Evolutionary conservation across 2,113 vertebrate genomes (phyloP), one percentile per base, ranked within the genome.

Genomic region (Caranx ignobilis): DNA sequence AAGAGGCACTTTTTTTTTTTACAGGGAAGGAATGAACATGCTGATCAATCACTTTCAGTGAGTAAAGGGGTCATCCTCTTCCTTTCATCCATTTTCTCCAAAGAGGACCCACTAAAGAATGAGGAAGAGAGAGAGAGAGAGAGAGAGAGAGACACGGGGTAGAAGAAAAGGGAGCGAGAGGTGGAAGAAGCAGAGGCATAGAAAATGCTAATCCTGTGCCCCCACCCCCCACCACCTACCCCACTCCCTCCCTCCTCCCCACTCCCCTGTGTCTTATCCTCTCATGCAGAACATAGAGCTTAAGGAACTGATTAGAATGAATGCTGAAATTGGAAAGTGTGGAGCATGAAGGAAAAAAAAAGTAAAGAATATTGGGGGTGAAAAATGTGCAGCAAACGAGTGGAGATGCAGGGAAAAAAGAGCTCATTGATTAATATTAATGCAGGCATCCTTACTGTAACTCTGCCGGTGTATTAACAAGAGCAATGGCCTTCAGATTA

Each of bases 281-380:
- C 90, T 94, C 90, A 90, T 86, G 92, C 91, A 90, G 88, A 91
- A 92, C 92, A 90, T 64, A 83, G 84, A 88, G 92, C 89, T 94
- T 93, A 94, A 93, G 86, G 84, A 90, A 93, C 89, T 92, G 92
- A 95, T 93, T 94, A 93, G 87, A 93, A 93, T 92, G 87, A 87
- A 87, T 90, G 87, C 90, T 84, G 87, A 91, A 94, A 93, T 87
- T 94, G 90, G 86, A 93, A 94, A 92, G 90, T 88, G 77, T 88
- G 88, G 89, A 69, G 86, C 83, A 88, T 85, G 87, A 83, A 84
- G 70, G 68, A 81, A 85, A 76, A 86, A 26, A 81, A 86, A 85
- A 88, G 83, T 79, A 45, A 86, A 85, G 84, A 83, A 87, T 84
- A 85, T 82, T 71, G 79, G 72, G 52, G 63, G 39, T 63, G 61